These are phyloP conservation scores for Thalassophryne amazonica DNA, from an alignment of 2,797 vertebrate species.

Conservation along the genomic window DNA sequence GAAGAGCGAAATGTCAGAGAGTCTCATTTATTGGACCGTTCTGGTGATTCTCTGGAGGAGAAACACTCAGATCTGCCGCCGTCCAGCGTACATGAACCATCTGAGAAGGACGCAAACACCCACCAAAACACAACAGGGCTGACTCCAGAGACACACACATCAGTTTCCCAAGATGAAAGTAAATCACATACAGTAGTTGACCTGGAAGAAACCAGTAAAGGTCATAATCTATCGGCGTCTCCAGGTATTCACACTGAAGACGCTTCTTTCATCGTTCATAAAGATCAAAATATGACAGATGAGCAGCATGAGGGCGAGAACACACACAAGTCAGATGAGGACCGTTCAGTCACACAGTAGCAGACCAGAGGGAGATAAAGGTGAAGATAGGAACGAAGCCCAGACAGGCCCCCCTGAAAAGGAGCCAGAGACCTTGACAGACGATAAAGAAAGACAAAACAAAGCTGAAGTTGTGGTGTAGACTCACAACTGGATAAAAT, in stretches of 20 bases:
- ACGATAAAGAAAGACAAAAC: neutral
- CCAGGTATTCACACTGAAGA: no score
- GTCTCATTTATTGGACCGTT: neutral
- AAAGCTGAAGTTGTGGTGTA: neutral
- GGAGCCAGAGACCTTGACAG: neutral
- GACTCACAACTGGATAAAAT: neutral
- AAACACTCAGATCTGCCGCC: neutral
- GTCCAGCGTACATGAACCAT: fast-evolving
- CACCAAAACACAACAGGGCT: neutral
- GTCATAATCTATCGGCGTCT: neutral
- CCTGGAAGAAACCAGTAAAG: neutral
- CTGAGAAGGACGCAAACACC: neutral
- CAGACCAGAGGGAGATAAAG: neutral
- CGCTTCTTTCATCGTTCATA: fast-evolving
- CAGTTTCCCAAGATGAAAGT: neutral
- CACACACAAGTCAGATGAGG: neutral
- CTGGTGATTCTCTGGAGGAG: neutral
- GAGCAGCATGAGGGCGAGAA: neutral
- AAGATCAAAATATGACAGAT: neutral
- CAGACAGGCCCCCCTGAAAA: neutral
- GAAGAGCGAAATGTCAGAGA: neutral
- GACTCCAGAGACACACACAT: neutral
- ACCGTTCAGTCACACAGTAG: neutral
- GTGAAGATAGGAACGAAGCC: neutral
- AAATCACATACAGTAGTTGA: neutral